These are phyloP conservation scores for Laspeyria flexula DNA, from an alignment of 2,888 invertebrate genomes.

Conservation along the genomic window DNA sequence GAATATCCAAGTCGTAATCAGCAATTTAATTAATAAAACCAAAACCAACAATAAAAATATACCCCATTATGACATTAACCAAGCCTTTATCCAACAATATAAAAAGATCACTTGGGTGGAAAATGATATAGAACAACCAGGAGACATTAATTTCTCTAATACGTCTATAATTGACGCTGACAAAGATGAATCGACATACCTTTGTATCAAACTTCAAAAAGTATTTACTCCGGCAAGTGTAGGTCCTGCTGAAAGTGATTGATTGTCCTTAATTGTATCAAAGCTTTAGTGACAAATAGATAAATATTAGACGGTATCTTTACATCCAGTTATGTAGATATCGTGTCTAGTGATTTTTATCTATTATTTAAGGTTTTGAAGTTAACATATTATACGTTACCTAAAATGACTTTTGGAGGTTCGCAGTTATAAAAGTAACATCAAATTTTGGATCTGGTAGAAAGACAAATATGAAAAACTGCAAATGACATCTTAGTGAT, in stretches of 20 bases:
- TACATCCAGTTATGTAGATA: too few relatives aligned
- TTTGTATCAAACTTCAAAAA: constrained; percentile 18
- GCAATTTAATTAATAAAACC: too few relatives aligned
- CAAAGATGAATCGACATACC: constrained; percentile 15
- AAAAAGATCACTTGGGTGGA: not conserved
- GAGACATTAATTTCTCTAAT: not conserved
- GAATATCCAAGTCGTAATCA: too few relatives aligned
- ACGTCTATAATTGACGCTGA: constrained; percentile 4
- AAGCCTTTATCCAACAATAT: not conserved
- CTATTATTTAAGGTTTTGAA: not conserved
- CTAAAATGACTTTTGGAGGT: too few relatives aligned
- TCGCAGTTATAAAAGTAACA: too few relatives aligned
- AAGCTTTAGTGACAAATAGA: constrained; percentile 9
- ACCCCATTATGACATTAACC: too few relatives aligned
- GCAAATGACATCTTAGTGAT: too few relatives aligned
- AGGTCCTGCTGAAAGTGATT: constrained; percentile 19
- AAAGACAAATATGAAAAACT: too few relatives aligned
- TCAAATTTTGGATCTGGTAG: too few relatives aligned
- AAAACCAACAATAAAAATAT: too few relatives aligned
- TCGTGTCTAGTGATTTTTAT: not conserved
- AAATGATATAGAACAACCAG: not conserved
- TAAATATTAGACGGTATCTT: not conserved
- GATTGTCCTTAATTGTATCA: constrained; percentile 26
- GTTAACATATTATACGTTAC: too few relatives aligned
- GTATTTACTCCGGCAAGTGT: constrained; percentile 21